These are phyloP conservation scores for Oscheius sp. DNA, from an alignment of 2,888 invertebrate genomes.

Conservation along the genomic window DNA sequence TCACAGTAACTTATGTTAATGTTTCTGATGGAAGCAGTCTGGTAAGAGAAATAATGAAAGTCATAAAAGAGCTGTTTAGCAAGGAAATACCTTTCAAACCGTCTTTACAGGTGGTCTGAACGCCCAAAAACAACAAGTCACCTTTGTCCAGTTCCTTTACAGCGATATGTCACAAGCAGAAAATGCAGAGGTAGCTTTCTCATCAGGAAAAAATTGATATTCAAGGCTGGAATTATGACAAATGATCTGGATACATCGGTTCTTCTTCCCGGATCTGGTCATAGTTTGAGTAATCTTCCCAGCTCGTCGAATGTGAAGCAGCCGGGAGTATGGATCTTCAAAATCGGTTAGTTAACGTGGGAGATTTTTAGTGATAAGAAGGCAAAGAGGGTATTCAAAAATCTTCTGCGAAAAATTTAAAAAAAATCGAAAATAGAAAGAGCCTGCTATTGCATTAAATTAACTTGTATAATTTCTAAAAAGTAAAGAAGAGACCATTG, in stretches of 20 bases:
- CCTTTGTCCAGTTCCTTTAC: conserved; percentile 66
- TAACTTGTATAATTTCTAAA: conserved; percentile 28
- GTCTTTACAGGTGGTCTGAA: conserved; percentile 62
- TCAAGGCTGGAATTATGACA: conserved; percentile 65
- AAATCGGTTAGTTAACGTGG: conserved; percentile 52
- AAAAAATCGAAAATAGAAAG: neutral
- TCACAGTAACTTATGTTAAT: conserved; percentile 61
- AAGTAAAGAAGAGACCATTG: no score
- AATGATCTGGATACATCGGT: conserved; percentile 59
- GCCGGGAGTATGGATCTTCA: conserved; percentile 67
- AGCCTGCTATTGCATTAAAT: no score
- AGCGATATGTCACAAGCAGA: conserved; percentile 64
- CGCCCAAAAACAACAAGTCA: conserved; percentile 47
- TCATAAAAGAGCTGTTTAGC: conserved; percentile 27
- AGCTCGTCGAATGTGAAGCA: conserved; percentile 64
- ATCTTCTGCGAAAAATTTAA: neutral
- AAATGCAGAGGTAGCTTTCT: conserved; percentile 57
- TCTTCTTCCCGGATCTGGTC: conserved; percentile 67
- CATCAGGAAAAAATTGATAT: neutral
- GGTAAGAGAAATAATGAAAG: conserved; percentile 26
- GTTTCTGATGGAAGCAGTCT: conserved; percentile 47
- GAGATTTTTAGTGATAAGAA: neutral
- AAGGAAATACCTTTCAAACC: conserved; percentile 68
- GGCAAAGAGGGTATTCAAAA: neutral
- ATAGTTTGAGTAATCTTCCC: conserved; percentile 62